These are phyloP conservation scores for Ormyrus pomaceus DNA, from an alignment of 2,888 invertebrate genomes.

Conservation along the genomic window DNA sequence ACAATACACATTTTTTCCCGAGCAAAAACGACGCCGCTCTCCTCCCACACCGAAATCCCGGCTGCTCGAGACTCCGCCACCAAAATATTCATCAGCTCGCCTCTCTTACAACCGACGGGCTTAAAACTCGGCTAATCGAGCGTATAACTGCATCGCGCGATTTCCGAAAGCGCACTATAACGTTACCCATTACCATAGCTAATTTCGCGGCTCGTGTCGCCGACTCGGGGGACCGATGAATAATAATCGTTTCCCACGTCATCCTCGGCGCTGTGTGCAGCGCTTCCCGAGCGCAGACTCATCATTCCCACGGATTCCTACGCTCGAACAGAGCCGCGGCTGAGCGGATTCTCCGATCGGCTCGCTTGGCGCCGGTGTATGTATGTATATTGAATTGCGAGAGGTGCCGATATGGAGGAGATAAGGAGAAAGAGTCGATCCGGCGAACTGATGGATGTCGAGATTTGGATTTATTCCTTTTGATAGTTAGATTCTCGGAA, in stretches of 20 bases:
- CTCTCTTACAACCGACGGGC: no score
- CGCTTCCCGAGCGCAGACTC: slow-evolving; percentile 3
- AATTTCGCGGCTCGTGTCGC: slow-evolving; percentile 2
- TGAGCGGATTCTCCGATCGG: neutral
- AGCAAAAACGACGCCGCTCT: no score
- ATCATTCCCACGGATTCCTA: slow-evolving; percentile 41
- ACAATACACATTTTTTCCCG: no score
- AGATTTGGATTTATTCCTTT: neutral
- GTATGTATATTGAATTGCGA: no score
- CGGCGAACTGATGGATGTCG: neutral
- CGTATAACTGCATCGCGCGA: neutral
- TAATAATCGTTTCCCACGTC: slow-evolving; percentile 38
- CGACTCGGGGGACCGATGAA: neutral
- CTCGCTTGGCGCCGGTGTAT: no score
- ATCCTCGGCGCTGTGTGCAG: neutral
- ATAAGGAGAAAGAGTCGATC: slow-evolving; percentile 4
- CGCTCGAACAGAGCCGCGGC: slow-evolving; percentile 4
- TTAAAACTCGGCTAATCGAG: no score
- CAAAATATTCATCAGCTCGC: no score
- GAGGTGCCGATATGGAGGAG: neutral
- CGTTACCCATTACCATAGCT: neutral
- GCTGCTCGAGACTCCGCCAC: no score
- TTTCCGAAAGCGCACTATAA: neutral
- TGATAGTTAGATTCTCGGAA: no score
- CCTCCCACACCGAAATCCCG: no score